Evolutionary conservation across 2,888 invertebrate species (phyloP), one percentile per base, ranked within the genome.

Genomic region (Dioctria linearis): DNA sequence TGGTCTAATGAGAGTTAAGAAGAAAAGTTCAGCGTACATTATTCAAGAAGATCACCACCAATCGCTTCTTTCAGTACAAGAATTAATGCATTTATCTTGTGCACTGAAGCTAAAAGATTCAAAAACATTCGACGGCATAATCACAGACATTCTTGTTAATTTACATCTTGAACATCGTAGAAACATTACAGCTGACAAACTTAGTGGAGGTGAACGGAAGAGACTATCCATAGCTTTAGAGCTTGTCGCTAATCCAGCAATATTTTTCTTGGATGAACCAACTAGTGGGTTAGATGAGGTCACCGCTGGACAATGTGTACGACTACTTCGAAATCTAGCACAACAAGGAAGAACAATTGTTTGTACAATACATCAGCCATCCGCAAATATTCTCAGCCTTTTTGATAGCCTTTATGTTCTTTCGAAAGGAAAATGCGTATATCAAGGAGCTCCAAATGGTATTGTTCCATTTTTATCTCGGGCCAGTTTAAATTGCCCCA

Each of bases 231-330:
- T 96, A 84, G 96, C 95, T 1, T 87, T 95, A 82, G 96, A 96
- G 86, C 89, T 96, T 83, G 94, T 96, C 79, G 95, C 95, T 87
- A 95, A 96, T 87, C 96, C 95, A 0, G 94, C 94, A 40, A 92
- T 95, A 37, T 94, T 96, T 90, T 95, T 95, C 87, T 90, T 95
- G 84, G 95, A 95, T 86, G 95, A 95, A 87, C 95, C 95, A 0
- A 95, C 95, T 0, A 93, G 93, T 83, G 93, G 93, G 0, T 85
- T 93, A 83, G 93, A 93, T 85, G 93, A 91, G 67, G 93, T 93
- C 3, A 92, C 93, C 0, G 92, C 93, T 0, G 88, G 90, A 0
- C 92, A 93, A 84, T 92, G 93, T 82, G 89, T 93, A 46, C 90
- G 91, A 66, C 85, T 93, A 67, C 86, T 93, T 63, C 89, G 90